Conservation (phyloP, 1,140 invertebrate genomes). For the Leptinotarsa lineolata region DNA sequence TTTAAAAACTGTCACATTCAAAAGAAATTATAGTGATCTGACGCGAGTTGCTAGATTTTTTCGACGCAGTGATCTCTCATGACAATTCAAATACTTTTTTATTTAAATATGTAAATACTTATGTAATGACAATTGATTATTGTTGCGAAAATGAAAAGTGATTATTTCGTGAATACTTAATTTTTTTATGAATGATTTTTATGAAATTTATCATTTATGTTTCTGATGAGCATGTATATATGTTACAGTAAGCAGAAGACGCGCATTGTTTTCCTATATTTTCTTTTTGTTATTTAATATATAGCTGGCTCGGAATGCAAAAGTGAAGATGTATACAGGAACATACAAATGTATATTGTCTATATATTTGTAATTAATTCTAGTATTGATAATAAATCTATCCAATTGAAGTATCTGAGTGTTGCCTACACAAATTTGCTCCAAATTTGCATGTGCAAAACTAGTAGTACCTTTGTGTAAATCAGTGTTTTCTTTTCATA, state of each 20-base stretch:
- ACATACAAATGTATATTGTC: slow-evolving; percentile 40
- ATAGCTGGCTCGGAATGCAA: slow-evolving; percentile 37
- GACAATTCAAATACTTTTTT: slow-evolving; percentile 35
- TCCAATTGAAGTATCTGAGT: slow-evolving; percentile 37
- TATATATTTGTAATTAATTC: slow-evolving; percentile 49
- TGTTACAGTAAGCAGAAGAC: slow-evolving; percentile 30
- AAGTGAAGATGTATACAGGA: slow-evolving; percentile 1
- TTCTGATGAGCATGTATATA: slow-evolving; percentile 29
- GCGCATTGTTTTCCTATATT: slow-evolving; percentile 27
- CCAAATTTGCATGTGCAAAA: slow-evolving; percentile 44
- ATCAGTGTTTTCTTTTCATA: slow-evolving; percentile 44
- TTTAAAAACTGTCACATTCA: slow-evolving; percentile 12
- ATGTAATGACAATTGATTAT: not conserved
- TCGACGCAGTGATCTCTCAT: slow-evolving; percentile 47
- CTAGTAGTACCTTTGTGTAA: slow-evolving; percentile 44
- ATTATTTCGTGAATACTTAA: slow-evolving; percentile 32
- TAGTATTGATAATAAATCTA: slow-evolving; percentile 32
- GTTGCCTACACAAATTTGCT: slow-evolving; percentile 46
- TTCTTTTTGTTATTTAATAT: slow-evolving; percentile 52
- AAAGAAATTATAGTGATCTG: slow-evolving; percentile 43
- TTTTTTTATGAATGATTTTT: slow-evolving; percentile 29
- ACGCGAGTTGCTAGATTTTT: slow-evolving; percentile 37
- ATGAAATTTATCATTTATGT: too few relatives aligned
- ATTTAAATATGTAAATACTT: slow-evolving; percentile 23
- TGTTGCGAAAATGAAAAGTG: slow-evolving; percentile 13